Conservation (phyloP, 2,888 invertebrate genomes). For the Crossocerus cetratus region DNA sequence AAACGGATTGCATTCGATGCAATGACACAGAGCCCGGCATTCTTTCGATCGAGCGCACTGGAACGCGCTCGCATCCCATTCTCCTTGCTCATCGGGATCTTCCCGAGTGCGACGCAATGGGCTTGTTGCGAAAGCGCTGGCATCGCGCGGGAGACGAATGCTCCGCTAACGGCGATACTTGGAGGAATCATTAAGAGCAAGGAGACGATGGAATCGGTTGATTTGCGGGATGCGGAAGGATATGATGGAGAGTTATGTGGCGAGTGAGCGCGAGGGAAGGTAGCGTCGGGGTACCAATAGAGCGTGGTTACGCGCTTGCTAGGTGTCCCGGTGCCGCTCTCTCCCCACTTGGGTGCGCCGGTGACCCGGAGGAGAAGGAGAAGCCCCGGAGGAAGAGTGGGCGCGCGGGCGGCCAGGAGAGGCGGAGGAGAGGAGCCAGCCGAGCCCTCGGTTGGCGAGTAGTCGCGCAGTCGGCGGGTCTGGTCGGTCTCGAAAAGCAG, state of each 20-base stretch:
- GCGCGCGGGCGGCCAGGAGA: background rate
- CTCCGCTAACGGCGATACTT: background rate
- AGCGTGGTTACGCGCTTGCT: background rate
- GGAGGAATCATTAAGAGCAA: background rate
- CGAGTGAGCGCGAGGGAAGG: background rate
- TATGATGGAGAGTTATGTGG: background rate
- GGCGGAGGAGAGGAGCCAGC: too few relatives aligned
- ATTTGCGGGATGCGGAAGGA: slow-evolving; percentile 4
- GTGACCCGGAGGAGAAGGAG: slow-evolving; percentile 17
- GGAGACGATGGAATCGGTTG: background rate
- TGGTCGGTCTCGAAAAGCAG: slow-evolving; percentile 27
- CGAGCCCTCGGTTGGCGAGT: slow-evolving; percentile 6
- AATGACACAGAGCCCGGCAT: too few relatives aligned
- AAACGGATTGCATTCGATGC: too few relatives aligned
- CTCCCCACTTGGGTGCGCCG: slow-evolving; percentile 6
- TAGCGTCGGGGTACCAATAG: slow-evolving; percentile 2
- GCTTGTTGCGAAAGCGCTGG: too few relatives aligned
- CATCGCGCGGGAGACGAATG: background rate
- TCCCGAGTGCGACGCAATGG: too few relatives aligned
- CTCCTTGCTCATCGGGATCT: too few relatives aligned
- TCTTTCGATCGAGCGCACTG: too few relatives aligned
- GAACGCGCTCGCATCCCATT: too few relatives aligned
- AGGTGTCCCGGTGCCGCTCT: background rate
- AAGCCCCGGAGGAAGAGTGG: background rate
- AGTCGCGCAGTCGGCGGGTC: background rate